Conservation (phyloP, 2,113 vertebrate species). For the Ammodramus savannarum region DNA sequence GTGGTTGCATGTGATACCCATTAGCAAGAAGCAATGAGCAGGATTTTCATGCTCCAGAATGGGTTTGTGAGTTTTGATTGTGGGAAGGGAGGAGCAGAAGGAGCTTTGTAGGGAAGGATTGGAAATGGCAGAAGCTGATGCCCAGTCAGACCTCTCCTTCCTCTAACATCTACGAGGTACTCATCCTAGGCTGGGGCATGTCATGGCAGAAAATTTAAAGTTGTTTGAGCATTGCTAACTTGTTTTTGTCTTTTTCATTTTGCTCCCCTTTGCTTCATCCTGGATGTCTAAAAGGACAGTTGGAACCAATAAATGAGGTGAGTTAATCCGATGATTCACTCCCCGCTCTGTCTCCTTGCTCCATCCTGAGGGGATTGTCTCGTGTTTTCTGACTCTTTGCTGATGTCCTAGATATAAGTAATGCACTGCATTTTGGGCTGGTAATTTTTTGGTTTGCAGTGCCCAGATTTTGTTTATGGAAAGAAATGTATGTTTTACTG, state of each 20-base stretch:
- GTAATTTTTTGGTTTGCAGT: neutral
- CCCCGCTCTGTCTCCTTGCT: neutral
- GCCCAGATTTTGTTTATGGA: neutral
- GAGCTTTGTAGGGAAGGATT: neutral
- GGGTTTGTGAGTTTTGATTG: neutral
- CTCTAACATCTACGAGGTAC: neutral
- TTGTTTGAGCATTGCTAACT: constrained; percentile 74
- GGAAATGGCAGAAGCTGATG: neutral
- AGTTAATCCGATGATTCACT: constrained; percentile 70
- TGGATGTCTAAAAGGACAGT: constrained; percentile 88
- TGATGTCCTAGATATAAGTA: constrained; percentile 34
- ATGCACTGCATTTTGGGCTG: neutral
- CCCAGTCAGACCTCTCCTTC: neutral
- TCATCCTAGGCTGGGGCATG: constrained; percentile 27
- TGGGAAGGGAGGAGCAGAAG: neutral
- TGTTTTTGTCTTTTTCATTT: constrained; percentile 68
- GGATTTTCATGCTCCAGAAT: neutral
- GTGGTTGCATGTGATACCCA: neutral
- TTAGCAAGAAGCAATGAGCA: neutral
- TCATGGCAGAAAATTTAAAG: constrained; percentile 23
- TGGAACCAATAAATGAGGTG: constrained; percentile 92
- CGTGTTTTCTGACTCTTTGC: constrained; percentile 23
- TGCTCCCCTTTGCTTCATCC: constrained; percentile 50
- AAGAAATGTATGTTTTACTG: neutral
- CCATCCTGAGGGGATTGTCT: constrained; percentile 48